Percentiles rank a stretch among this genome's conserved stretches.
Evolutionary conservation across 2,797 vertebrate genomes (phyloP).

Genomic region (Falco novaeseelandiae): DNA sequence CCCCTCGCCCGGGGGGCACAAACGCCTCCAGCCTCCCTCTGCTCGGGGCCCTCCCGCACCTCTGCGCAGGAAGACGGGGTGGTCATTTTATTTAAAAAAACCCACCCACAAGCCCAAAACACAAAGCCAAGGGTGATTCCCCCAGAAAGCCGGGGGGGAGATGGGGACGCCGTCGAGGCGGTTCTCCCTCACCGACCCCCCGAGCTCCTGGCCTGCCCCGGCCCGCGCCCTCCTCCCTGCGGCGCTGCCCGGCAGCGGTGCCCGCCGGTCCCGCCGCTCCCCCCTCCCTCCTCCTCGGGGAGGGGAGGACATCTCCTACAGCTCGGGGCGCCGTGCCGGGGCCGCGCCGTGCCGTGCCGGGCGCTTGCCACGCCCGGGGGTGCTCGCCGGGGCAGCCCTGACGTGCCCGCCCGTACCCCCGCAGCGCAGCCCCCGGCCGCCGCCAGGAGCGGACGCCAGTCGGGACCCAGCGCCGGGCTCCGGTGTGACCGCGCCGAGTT

Average conservation of each 20-base stretch:
- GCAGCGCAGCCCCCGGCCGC: not conserved
- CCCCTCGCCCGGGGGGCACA: no score
- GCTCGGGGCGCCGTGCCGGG: no score
- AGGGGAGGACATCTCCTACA: not conserved
- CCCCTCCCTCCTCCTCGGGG: not conserved
- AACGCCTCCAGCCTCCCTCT: not conserved
- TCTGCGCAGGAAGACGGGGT: not conserved
- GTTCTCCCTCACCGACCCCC: not conserved
- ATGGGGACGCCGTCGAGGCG: not conserved
- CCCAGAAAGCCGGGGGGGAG: not conserved
- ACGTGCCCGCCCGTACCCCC: not conserved
- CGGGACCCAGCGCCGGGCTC: not conserved
- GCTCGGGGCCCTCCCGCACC: no score
- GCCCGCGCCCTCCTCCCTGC: no score
- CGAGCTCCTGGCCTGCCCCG: rapidly evolving
- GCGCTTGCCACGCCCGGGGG: no score
- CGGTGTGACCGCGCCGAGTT: no score
- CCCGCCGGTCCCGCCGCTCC: not conserved
- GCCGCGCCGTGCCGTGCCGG: no score
- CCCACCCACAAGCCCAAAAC: no score
- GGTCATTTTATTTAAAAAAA: not conserved
- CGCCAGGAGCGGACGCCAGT: not conserved
- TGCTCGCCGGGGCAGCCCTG: not conserved
- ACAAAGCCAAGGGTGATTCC: not conserved
- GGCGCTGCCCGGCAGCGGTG: not conserved